Evolutionary conservation across 2,797 vertebrate species (phyloP).

Genomic region (Sternarchorhynchus goeldii): DNA sequence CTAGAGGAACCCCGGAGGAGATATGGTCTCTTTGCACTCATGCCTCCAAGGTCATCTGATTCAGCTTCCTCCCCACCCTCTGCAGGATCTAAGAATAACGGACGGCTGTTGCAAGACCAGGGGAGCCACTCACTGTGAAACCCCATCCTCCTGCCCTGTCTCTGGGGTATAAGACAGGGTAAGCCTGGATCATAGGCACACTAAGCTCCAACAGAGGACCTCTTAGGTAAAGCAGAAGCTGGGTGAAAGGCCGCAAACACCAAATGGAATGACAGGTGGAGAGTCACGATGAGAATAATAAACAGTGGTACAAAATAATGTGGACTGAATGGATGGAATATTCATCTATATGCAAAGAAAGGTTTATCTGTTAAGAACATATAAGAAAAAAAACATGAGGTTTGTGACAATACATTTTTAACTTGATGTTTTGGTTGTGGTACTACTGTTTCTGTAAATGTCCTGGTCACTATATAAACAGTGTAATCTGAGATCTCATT

Average conservation of each 20-base stretch:
- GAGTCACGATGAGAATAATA: background rate
- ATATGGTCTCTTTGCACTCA: constrained; percentile 11
- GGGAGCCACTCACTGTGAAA: constrained; percentile 44
- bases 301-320: background rate
- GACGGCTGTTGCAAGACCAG: constrained; percentile 60
- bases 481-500: background rate
- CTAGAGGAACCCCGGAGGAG: background rate
- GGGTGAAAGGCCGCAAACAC: background rate
- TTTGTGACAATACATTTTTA: background rate
- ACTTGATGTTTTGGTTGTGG: background rate
- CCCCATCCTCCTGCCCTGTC: constrained; percentile 34
- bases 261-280: constrained; percentile 15
- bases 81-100: constrained; percentile 53
- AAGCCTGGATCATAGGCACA: constrained; percentile 46
- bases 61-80: constrained; percentile 19
- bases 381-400: background rate
- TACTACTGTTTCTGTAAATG: no score
- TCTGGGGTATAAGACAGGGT: constrained; percentile 9
- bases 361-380: background rate
- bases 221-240: background rate
- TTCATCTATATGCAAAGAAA: background rate
- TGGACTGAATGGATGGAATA: background rate
- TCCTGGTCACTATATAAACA: background rate
- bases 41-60: constrained; percentile 42
- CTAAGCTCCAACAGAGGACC: constrained; percentile 34